Conservation (phyloP, 2,888 invertebrate species). For the Melieria crassipennis region DNA sequence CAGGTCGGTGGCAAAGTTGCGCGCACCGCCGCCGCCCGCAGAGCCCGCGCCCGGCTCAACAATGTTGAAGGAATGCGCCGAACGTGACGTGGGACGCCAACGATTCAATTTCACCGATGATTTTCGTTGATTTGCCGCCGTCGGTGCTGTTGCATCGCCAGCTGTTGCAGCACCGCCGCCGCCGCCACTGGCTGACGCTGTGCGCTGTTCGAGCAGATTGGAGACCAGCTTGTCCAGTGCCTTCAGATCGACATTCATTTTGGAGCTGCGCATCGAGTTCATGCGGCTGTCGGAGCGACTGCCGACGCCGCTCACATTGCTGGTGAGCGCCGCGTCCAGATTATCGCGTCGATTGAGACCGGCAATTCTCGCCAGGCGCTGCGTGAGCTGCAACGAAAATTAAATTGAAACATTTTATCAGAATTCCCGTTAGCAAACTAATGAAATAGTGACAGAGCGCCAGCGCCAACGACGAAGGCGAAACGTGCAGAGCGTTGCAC, state of each 20-base stretch:
- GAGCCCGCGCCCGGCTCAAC: slow-evolving; percentile 36
- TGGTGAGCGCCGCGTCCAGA: slow-evolving; percentile 37
- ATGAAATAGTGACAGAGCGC: too few species aligned
- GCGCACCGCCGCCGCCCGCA: slow-evolving; percentile 43
- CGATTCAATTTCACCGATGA: slow-evolving; percentile 60
- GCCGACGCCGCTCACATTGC: slow-evolving; percentile 38
- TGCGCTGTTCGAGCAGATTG: slow-evolving; percentile 69
- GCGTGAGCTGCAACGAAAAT: slow-evolving; percentile 53
- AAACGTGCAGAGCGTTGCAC: too few species aligned
- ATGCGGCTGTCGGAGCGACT: slow-evolving; percentile 52
- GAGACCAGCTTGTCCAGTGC: slow-evolving; percentile 73
- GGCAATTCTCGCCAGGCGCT: slow-evolving; percentile 60
- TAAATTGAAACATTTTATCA: too few species aligned
- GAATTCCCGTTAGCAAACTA: too few species aligned
- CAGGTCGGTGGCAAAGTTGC: slow-evolving; percentile 44
- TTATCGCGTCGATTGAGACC: slow-evolving; percentile 51
- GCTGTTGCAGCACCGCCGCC: slow-evolving; percentile 5
- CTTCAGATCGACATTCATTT: slow-evolving; percentile 70
- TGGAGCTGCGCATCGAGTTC: slow-evolving; percentile 63
- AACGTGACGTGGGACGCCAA: slow-evolving; percentile 64
- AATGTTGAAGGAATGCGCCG: slow-evolving; percentile 56
- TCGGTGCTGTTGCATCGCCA: neutral
- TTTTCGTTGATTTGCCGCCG: slow-evolving; percentile 40
- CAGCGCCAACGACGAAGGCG: too few species aligned
- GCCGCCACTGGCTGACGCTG: slow-evolving; percentile 31